Evolutionary conservation across 2,113 vertebrate genomes (phyloP).

Genomic region (Microcebus ravelobensis): DNA sequence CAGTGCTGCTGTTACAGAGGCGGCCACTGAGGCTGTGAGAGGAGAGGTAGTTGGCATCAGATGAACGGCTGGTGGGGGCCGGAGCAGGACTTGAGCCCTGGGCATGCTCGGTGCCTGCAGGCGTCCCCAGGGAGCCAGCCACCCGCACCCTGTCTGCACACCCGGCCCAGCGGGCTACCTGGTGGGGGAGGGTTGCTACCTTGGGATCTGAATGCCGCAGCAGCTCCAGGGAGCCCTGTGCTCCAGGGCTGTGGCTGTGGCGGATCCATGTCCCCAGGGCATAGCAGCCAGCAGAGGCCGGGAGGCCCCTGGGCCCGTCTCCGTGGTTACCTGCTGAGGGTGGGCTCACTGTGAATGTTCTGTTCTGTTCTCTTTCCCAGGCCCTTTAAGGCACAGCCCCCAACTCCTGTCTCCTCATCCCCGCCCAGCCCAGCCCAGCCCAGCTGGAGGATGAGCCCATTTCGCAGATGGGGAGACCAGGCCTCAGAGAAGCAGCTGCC

Average conservation of each 20-base stretch:
- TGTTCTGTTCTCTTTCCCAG: background rate
- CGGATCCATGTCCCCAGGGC: background rate
- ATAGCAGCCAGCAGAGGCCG: rapidly evolving
- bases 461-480: background rate
- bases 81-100: background rate
- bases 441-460: background rate
- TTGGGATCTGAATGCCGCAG: rapidly evolving
- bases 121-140: background rate
- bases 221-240: background rate
- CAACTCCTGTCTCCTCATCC: background rate
- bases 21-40: background rate
- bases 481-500: background rate
- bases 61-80: background rate
- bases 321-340: background rate
- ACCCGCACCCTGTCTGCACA: background rate
- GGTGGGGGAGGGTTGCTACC: rapidly evolving
- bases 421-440: background rate
- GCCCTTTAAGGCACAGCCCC: background rate
- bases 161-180: rapidly evolving
- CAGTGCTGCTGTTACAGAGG: no score
- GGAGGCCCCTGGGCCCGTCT: background rate
- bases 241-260: background rate
- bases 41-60: background rate
- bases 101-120: rapidly evolving
- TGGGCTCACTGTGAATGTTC: rapidly evolving